These are phyloP conservation scores for Melolontha melolontha DNA, from an alignment of 2,888 invertebrate genomes.

Conservation along the genomic window DNA sequence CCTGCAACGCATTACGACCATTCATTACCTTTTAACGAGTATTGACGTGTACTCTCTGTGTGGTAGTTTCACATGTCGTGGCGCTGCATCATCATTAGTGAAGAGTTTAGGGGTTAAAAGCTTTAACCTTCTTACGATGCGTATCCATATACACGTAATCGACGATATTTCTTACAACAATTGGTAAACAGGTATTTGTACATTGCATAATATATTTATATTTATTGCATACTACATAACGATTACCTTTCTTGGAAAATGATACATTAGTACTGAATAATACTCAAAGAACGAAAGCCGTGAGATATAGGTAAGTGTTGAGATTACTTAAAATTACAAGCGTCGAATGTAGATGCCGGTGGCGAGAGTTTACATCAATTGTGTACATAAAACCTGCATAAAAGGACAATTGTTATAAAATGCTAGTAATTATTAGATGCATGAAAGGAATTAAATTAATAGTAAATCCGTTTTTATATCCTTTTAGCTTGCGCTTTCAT, in stretches of 20 bases:
- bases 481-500: no score
- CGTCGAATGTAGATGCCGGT: no score
- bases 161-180: conserved; percentile 35
- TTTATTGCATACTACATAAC: conserved; percentile 41
- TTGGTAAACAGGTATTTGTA: conserved; percentile 39
- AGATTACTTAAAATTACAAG: neutral
- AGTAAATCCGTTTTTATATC: no score
- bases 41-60: conserved; percentile 58
- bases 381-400: no score
- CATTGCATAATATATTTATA: conserved; percentile 42
- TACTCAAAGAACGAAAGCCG: neutral
- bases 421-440: no score
- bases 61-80: conserved; percentile 59
- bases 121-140: conserved; percentile 58
- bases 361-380: no score
- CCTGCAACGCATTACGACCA: conserved; percentile 44
- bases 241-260: neutral
- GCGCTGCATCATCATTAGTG: conserved; percentile 60
- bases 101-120: conserved; percentile 60
- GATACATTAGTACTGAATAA: conserved; percentile 4
- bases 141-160: conserved; percentile 38
- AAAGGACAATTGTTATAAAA: no score
- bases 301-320: conserved; percentile 1
- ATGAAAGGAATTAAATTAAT: no score
- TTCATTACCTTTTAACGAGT: conserved; percentile 54